Conservation (phyloP, 2,113 vertebrate genomes). For the Sphyrna mokarran region DNA sequence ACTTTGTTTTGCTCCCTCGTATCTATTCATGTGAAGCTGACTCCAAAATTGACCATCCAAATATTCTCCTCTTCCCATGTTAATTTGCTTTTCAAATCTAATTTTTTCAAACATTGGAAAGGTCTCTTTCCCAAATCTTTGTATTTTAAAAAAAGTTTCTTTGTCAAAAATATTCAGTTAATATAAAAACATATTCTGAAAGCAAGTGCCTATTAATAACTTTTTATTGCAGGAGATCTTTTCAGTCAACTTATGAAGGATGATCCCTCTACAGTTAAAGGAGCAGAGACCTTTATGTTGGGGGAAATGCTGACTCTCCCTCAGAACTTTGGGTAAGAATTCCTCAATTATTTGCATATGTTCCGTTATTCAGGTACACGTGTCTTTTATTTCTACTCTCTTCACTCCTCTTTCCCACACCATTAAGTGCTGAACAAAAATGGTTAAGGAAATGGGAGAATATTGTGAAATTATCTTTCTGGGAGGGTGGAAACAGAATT, state of each 20-base stretch:
- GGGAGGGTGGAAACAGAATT: not conserved
- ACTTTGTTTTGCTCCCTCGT: not conserved
- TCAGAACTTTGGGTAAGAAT: slow-evolving; percentile 92
- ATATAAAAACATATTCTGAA: not conserved
- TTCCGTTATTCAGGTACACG: not conserved
- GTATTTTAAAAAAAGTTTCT: not conserved
- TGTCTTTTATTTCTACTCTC: not conserved
- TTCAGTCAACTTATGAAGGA: slow-evolving; percentile 85
- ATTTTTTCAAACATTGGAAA: not conserved
- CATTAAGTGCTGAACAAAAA: not conserved
- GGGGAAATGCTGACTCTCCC: slow-evolving; percentile 97
- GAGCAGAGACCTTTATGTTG: slow-evolving; percentile 87
- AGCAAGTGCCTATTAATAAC: not conserved
- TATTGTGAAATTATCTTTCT: not conserved
- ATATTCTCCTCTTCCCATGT: not conserved
- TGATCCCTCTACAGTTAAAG: slow-evolving; percentile 89
- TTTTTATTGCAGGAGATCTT: slow-evolving; percentile 65
- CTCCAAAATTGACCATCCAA: not conserved
- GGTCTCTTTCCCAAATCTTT: not conserved
- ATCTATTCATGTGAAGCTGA: not conserved
- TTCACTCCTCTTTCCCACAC: too few species aligned
- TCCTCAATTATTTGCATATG: not conserved
- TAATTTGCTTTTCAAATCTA: not conserved
- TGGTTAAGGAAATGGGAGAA: not conserved
- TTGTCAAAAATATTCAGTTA: not conserved